phyloP scores from a whole-genome alignment of 2,113 vertebrate species.

The Bettongia penicillata region DNA sequence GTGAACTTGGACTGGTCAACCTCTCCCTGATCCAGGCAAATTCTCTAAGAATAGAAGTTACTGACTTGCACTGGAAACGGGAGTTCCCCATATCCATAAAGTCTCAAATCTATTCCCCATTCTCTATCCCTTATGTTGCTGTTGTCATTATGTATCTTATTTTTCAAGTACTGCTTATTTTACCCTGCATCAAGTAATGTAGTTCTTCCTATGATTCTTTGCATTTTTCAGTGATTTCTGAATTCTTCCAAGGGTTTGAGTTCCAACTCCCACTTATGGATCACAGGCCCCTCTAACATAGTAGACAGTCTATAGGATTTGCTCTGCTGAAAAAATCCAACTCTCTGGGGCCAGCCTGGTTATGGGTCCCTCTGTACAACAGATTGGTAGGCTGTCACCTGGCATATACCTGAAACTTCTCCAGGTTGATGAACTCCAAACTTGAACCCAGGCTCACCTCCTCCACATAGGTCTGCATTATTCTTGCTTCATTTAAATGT shows the following conservation, averaged over 20 bases:
- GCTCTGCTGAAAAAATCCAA: not conserved
- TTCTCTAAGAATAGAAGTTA: not conserved
- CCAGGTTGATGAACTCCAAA: slow-evolving; percentile 43
- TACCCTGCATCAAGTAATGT: not conserved
- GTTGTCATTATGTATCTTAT: not conserved
- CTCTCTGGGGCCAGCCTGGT: not conserved
- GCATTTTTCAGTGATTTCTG: not conserved
- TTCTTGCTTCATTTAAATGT: slow-evolving; percentile 29
- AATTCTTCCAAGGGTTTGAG: not conserved
- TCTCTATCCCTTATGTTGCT: not conserved
- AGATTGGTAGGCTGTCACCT: slow-evolving; percentile 51
- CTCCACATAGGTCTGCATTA: not conserved
- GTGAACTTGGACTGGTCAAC: not conserved
- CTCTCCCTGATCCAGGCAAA: not conserved
- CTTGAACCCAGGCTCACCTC: slow-evolving; percentile 6
- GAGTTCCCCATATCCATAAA: not conserved
- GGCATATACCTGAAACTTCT: slow-evolving; percentile 54
- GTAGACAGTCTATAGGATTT: not conserved
- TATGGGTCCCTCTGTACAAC: slow-evolving; percentile 34
- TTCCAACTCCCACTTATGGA: not conserved
- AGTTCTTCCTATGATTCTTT: not conserved
- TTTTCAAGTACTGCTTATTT: not conserved
- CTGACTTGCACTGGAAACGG: not conserved
- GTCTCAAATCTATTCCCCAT: not conserved
- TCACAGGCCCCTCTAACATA: not conserved